Percentiles rank a stretch among this genome's conserved stretches.
phyloP scores from a whole-genome alignment of 2,113 vertebrate genomes.

The Deroptyus accipitrinus region DNA sequence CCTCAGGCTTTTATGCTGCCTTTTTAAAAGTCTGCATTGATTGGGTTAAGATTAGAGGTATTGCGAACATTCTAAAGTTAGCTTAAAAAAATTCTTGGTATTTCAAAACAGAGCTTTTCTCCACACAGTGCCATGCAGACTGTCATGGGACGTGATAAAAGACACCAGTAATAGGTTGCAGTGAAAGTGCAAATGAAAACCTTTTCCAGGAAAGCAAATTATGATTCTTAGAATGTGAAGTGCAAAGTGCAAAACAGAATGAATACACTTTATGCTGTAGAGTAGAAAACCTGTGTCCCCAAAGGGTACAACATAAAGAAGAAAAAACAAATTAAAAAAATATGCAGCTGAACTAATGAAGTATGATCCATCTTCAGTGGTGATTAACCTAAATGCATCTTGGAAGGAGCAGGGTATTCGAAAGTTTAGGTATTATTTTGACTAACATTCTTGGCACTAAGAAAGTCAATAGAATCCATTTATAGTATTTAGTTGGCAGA shows the following conservation, averaged over 20 bases:
- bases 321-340: neutral
- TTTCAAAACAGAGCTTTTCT: constrained; percentile 1
- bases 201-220: neutral
- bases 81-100: neutral
- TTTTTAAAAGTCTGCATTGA: neutral
- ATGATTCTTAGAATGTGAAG: neutral
- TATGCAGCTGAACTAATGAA: neutral
- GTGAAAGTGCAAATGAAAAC: neutral
- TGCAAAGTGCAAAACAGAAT: neutral
- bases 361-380: neutral
- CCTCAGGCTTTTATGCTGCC: neutral
- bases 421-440: neutral
- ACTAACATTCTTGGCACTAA: neutral
- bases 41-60: neutral
- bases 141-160: neutral
- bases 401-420: neutral
- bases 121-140: neutral
- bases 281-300: neutral
- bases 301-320: neutral
- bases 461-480: neutral
- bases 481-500: neutral
- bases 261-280: neutral
- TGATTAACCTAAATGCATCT: neutral
- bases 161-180: neutral
- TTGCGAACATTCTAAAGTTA: neutral